Evolutionary conservation across 2,113 vertebrate species (phyloP).

Genomic region (Corapipo altera): DNA sequence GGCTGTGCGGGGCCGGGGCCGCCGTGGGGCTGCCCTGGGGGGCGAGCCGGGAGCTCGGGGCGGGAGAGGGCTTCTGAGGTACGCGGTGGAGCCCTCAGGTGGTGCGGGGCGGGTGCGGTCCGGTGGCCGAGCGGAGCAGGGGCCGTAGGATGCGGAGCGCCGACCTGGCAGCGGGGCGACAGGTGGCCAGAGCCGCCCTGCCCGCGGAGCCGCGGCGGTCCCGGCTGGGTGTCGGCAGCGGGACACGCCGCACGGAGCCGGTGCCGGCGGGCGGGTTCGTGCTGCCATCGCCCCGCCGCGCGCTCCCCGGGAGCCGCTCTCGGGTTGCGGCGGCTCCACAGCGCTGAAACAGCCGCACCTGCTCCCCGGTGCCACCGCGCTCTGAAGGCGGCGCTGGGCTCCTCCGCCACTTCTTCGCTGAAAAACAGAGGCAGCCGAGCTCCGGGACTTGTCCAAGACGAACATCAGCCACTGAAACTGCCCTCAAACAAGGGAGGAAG

Average conservation of each 20-base stretch:
- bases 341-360: not conserved
- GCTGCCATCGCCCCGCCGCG: not conserved
- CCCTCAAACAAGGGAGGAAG: not conserved
- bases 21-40: not conserved
- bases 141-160: not conserved
- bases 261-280: not conserved
- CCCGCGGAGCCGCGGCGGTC: not conserved
- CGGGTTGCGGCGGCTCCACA: fast-evolving
- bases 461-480: fast-evolving
- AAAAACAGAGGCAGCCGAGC: fast-evolving
- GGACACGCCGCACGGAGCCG: not conserved
- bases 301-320: too few species aligned
- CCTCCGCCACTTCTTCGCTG: fast-evolving
- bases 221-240: not conserved
- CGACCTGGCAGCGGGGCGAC: not conserved
- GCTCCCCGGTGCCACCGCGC: not conserved
- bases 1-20: not conserved
- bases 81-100: not conserved
- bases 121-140: too few species aligned
- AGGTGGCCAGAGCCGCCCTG: not conserved
- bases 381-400: not conserved
- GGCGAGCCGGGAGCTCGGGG: not conserved
- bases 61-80: not conserved
- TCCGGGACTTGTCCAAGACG: fast-evolving
- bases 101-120: not conserved